Evolutionary conservation across 2,797 vertebrate species (phyloP).

Genomic region (Sebastes taczanowskii): DNA sequence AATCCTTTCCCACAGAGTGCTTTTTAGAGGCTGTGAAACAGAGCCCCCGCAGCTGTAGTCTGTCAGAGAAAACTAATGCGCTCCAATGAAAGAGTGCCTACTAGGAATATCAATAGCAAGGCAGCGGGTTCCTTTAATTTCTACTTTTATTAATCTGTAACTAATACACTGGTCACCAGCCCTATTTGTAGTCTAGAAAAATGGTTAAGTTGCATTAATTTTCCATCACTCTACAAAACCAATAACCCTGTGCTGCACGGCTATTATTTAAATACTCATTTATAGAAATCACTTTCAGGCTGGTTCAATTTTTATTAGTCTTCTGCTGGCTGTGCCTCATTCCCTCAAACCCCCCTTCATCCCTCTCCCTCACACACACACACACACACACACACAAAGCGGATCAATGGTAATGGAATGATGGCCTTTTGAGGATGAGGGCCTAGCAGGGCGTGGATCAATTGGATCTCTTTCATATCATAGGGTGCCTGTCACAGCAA

Average conservation of each 20-base stretch:
- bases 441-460: conserved; percentile 90
- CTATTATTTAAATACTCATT: conserved; percentile 88
- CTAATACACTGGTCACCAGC: conserved; percentile 72
- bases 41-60: conserved; percentile 77
- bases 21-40: conserved; percentile 73
- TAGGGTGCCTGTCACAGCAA: conserved; percentile 81
- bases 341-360: conserved; percentile 46
- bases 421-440: conserved; percentile 92
- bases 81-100: conserved; percentile 72
- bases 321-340: conserved; percentile 79
- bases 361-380: not conserved
- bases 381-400: conserved; percentile 17
- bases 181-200: conserved; percentile 55
- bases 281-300: conserved; percentile 89
- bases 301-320: conserved; percentile 92
- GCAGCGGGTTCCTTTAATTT: conserved; percentile 64
- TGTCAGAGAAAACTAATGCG: conserved; percentile 78
- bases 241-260: conserved; percentile 59
- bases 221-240: conserved; percentile 75
- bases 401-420: conserved; percentile 97
- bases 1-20: conserved; percentile 76
- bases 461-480: conserved; percentile 89
- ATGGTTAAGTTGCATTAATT: conserved; percentile 76
- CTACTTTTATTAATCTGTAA: conserved; percentile 72
- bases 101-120: conserved; percentile 67